Evolutionary conservation across 2,888 invertebrate species (phyloP).

Genomic region (Drosophila kambysellisi): DNA sequence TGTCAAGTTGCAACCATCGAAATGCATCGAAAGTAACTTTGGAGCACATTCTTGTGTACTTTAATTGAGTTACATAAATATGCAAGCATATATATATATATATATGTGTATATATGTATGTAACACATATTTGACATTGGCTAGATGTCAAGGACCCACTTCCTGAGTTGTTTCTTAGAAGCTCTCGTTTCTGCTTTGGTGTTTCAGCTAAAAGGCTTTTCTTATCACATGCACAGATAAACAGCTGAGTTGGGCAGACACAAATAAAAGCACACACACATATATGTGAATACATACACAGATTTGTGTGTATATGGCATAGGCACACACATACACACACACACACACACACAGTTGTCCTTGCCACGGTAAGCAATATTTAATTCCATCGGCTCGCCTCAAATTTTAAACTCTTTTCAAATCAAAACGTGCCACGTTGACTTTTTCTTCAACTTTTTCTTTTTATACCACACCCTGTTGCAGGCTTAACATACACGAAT

Average conservation of each 20-base stretch:
- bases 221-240: not conserved
- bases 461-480: not conserved
- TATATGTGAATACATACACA: not conserved
- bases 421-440: slow-evolving; percentile 50
- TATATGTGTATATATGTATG: not conserved
- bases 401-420: slow-evolving; percentile 41
- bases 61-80: not conserved
- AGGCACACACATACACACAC: not conserved
- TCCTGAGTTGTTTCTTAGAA: slow-evolving; percentile 12
- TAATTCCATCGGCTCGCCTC: slow-evolving; percentile 17
- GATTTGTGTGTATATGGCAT: not conserved
- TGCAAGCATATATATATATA: not conserved
- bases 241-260: slow-evolving; percentile 2
- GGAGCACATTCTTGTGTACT: not conserved
- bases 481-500: not conserved
- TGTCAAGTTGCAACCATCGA: slow-evolving; percentile 11
- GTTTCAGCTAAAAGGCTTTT: slow-evolving; percentile 17
- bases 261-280: not conserved
- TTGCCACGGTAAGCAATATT: slow-evolving; percentile 28
- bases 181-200: slow-evolving; percentile 11
- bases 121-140: slow-evolving; percentile 18
- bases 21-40: not conserved
- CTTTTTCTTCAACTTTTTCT: slow-evolving; percentile 26
- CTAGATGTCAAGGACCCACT: slow-evolving; percentile 12
- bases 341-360: not conserved